These are phyloP conservation scores for Lasiurus cinereus DNA, from an alignment of 2,113 vertebrate species.

Conservation along the genomic window DNA sequence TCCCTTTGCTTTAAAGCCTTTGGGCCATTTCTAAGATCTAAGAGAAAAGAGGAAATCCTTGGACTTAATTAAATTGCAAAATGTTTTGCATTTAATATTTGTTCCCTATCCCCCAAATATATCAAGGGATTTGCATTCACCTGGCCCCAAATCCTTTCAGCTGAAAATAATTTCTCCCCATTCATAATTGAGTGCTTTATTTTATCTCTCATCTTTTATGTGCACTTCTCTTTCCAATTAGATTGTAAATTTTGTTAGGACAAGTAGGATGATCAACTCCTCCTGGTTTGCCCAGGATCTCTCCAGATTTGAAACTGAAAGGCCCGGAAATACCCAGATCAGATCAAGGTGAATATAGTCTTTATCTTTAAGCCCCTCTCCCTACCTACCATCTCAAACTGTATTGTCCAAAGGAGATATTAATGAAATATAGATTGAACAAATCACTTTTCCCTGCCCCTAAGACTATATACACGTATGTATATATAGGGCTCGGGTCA, in stretches of 20 bases:
- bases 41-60: neutral
- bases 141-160: neutral
- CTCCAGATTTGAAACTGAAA: neutral
- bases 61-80: neutral
- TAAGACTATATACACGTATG: neutral
- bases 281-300: neutral
- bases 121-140: neutral
- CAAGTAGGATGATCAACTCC: neutral
- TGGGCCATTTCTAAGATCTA: neutral
- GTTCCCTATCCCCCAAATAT: no score
- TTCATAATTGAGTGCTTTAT: neutral
- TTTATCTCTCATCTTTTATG: neutral
- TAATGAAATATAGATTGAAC: neutral
- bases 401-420: neutral
- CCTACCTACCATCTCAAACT: neutral
- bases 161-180: neutral
- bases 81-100: neutral
- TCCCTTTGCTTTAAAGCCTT: neutral
- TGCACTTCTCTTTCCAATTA: neutral
- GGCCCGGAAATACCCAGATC: neutral
- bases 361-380: neutral
- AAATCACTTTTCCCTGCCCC: neutral
- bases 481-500: neutral
- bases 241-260: neutral
- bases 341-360: neutral